These are phyloP conservation scores for Tricholauxania praeusta DNA, from an alignment of 2,888 invertebrate species.

Conservation along the genomic window DNA sequence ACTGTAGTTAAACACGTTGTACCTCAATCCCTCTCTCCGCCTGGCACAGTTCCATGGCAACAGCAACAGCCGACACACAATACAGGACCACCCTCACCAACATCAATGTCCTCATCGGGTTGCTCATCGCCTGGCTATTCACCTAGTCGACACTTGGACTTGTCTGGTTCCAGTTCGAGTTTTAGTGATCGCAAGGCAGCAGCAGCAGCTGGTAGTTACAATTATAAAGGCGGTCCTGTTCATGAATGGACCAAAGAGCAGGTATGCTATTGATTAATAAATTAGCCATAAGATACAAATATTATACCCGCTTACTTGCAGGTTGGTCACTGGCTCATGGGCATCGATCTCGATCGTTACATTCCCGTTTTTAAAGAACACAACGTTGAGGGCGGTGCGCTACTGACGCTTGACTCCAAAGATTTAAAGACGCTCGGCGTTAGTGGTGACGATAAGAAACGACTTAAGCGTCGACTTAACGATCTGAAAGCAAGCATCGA, in stretches of 20 bases:
- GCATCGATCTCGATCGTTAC: slow-evolving; percentile 87
- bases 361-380: slow-evolving; percentile 89
- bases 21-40: slow-evolving; percentile 74
- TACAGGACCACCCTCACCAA: slow-evolving; percentile 73
- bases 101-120: slow-evolving; percentile 76
- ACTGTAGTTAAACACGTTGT: slow-evolving; percentile 74
- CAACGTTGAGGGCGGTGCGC: slow-evolving; percentile 86
- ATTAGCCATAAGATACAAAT: neutral
- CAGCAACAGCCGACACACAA: slow-evolving; percentile 65
- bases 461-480: slow-evolving; percentile 87
- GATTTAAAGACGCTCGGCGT: slow-evolving; percentile 91
- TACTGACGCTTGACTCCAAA: slow-evolving; percentile 89
- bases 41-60: slow-evolving; percentile 75
- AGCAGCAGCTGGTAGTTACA: slow-evolving; percentile 69
- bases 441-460: slow-evolving; percentile 82
- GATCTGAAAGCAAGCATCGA: slow-evolving; percentile 82
- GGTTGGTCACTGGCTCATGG: slow-evolving; percentile 93
- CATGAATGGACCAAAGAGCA: slow-evolving; percentile 84
- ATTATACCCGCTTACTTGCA: slow-evolving; percentile 59
- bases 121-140: slow-evolving; percentile 71
- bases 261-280: slow-evolving; percentile 64
- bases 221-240: slow-evolving; percentile 78
- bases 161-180: slow-evolving; percentile 73
- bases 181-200: slow-evolving; percentile 74
- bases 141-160: slow-evolving; percentile 70